Conservation (phyloP, 2,888 invertebrate genomes). For the Dioctria rufipes region DNA sequence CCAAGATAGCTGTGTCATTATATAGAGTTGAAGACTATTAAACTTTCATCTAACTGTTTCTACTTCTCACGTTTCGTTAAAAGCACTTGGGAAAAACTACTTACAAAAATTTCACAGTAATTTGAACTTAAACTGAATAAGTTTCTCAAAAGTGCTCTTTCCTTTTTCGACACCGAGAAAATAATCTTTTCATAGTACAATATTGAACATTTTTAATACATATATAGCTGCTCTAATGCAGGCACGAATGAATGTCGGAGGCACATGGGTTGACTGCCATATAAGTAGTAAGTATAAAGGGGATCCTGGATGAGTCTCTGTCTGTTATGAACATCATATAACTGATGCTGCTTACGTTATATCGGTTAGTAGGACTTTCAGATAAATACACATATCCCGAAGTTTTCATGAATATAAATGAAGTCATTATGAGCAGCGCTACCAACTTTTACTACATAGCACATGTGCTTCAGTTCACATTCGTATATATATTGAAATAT, state of each 20-base stretch:
- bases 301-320: conserved; percentile 3
- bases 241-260: neutral
- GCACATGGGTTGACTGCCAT: too few species aligned
- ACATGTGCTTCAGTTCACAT: conserved; percentile 25
- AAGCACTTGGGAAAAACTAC: conserved; percentile 11
- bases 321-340: neutral
- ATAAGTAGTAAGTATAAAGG: too few species aligned
- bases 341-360: conserved; percentile 2
- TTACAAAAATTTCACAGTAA: conserved; percentile 25
- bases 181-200: conserved; percentile 3
- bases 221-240: neutral
- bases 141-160: conserved; percentile 16
- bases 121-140: conserved; percentile 30
- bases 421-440: conserved; percentile 57
- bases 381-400: conserved; percentile 57
- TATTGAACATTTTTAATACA: too few species aligned
- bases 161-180: conserved; percentile 1
- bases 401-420: conserved; percentile 59
- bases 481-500: conserved; percentile 11
- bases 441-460: conserved; percentile 44
- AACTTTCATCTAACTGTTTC: conserved; percentile 17
- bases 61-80: conserved; percentile 3
- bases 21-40: neutral
- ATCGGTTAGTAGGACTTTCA: conserved; percentile 57
- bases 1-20: too few species aligned